phyloP scores from a whole-genome alignment of 2,797 vertebrate genomes.

The Euphonia xanthogaster region DNA sequence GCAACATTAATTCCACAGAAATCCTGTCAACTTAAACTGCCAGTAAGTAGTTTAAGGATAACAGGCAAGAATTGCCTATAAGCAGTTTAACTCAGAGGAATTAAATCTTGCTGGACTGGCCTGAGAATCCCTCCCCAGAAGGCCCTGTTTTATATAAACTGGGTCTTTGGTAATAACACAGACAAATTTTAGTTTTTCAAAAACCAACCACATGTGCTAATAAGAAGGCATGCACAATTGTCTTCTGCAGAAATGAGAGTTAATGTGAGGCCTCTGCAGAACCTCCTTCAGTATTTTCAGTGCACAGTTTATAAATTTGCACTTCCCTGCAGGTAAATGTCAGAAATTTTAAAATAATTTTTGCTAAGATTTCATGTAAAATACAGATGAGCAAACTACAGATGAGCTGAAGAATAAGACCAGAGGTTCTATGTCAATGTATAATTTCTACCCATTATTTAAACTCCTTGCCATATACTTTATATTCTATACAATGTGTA shows the following conservation, averaged over 20 bases:
- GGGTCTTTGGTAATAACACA: neutral
- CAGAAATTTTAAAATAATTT: neutral
- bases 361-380: neutral
- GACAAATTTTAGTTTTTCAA: neutral
- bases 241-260: neutral
- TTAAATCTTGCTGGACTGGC: neutral
- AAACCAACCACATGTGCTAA: neutral
- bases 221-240: neutral
- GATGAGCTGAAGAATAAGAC: neutral
- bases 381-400: neutral
- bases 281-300: neutral
- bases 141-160: neutral
- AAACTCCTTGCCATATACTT: neutral
- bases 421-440: neutral
- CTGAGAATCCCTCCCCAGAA: neutral
- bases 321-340: neutral
- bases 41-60: neutral
- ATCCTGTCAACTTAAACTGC: neutral
- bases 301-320: neutral
- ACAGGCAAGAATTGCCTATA: neutral
- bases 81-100: neutral
- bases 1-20: neutral
- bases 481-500: neutral
- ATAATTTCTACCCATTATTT: neutral
- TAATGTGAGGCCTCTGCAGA: neutral